Base-by-base conservation (phyloP, 2,113 vertebrate genomes). In the Egretta garzetta region DNA sequence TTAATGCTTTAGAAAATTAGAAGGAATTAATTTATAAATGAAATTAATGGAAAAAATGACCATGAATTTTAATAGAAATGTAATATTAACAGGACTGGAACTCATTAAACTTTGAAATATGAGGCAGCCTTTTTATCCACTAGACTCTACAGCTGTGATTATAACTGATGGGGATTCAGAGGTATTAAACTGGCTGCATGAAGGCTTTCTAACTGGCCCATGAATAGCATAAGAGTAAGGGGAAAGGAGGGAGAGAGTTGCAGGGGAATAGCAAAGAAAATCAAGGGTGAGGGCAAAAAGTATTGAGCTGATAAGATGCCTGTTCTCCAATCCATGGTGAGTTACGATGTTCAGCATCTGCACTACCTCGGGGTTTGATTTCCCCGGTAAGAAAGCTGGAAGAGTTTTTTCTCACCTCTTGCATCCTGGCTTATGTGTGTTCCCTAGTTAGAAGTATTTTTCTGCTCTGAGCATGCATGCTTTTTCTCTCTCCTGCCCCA, bases 11-110 rank as follows among this genome's bases (percentile, higher is more conserved):
- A 75, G 81, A 72, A 95, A 96, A 94, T 87, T 81, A 86, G 62
- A 72, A 91, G 21, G n/a, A 88, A 93, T 88, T 93, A 91, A 93
- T 95, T 94, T 50, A 53, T 82, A 94, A 95, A 90, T 82, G 0
- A 94, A 96, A 91, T 73, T 64, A 88, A 80, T 92, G 70, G 70
- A 23, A 6, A 77, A 95, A 93, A 82, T 64, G 6, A 58, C 85
- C 19, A 82, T 39, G 77, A 93, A 88, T 95, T 93, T 96, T 95
- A 94, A 87, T 81, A 75, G 49, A 90, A 76, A 32, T 82, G 21
- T 76, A 79, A 59, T 77, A 67, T 88, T 96, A 71, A 83, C 37
- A 90, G 74, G 45, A 93, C 90, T 80, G 43, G 74, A 94, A 95
- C 62, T 94, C 80, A 82, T 45, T 96, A 72, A 67, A 74, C 24